A percentile compares a stretch with the other conserved stretches of the same genome.
phyloP scores from a whole-genome alignment of 2,888 invertebrate species.

The Leptopilina drosophilae region DNA sequence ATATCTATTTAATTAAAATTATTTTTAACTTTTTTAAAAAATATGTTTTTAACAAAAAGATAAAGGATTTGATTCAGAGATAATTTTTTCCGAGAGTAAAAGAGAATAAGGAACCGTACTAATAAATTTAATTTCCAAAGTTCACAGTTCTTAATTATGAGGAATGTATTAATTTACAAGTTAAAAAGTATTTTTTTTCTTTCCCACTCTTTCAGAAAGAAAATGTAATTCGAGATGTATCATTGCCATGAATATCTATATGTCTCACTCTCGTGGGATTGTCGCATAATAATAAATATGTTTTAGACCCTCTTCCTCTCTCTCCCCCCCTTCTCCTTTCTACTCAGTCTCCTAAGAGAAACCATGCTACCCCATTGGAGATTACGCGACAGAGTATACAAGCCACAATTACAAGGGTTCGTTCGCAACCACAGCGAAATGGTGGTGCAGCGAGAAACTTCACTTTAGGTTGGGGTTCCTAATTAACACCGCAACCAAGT shows the following conservation, averaged over 20 bases:
- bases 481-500: slow-evolving; percentile 38
- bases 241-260: neutral
- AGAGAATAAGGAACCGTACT: too few relatives aligned
- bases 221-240: too few relatives aligned
- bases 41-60: too few relatives aligned
- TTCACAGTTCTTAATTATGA: too few relatives aligned
- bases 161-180: too few relatives aligned
- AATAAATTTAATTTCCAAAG: too few relatives aligned
- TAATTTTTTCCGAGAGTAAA: too few relatives aligned
- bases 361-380: slow-evolving; percentile 10
- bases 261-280: neutral
- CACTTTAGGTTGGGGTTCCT: slow-evolving; percentile 6
- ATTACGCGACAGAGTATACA: slow-evolving; percentile 25
- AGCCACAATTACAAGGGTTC: slow-evolving; percentile 35
- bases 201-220: too few relatives aligned
- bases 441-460: slow-evolving; percentile 16
- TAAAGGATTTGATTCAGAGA: too few relatives aligned
- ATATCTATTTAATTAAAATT: too few relatives aligned
- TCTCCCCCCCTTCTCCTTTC: neutral
- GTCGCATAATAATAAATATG: slow-evolving; percentile 14
- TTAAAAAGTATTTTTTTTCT: too few relatives aligned
- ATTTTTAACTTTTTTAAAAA: too few relatives aligned
- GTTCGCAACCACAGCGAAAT: slow-evolving; percentile 19
- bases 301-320: neutral
- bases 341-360: neutral